A percentile compares a stretch with the other conserved stretches of the same genome.
Conservation (phyloP, 2,888 invertebrate genomes). For the Lithophane leautieri region DNA sequence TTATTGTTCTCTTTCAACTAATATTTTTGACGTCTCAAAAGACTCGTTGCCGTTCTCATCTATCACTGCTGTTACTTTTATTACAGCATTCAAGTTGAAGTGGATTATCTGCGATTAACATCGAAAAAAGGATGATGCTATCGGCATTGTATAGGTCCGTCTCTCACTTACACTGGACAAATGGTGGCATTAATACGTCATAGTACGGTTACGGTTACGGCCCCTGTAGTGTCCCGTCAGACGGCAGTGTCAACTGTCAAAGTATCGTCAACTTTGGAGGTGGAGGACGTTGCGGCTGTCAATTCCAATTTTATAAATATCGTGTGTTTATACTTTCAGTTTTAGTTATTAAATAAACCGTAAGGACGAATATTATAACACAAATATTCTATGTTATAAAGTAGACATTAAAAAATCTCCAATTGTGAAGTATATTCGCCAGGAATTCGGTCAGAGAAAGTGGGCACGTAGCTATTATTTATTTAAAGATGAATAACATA, state of each 20-base stretch:
- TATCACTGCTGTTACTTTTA: neutral
- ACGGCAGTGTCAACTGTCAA: neutral
- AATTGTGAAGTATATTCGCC: neutral
- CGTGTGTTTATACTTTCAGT: slow-evolving; percentile 17
- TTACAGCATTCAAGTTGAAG: neutral
- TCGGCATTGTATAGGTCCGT: too few relatives aligned
- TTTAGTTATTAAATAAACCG: slow-evolving; percentile 3
- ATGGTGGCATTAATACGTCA: too few relatives aligned
- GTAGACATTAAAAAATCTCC: slow-evolving; percentile 9
- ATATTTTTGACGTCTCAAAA: neutral
- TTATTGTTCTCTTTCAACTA: neutral
- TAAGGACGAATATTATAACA: slow-evolving; percentile 3
- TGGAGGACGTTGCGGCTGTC: slow-evolving; percentile 29
- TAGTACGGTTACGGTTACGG: too few relatives aligned
- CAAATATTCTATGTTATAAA: slow-evolving; percentile 1
- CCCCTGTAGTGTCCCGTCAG: too few relatives aligned
- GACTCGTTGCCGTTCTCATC: neutral
- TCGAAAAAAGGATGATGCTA: too few relatives aligned
- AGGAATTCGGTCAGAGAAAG: slow-evolving; percentile 78
- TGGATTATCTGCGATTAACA: too few relatives aligned
- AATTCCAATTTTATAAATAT: slow-evolving; percentile 21
- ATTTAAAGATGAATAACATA: slow-evolving; percentile 73
- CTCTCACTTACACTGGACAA: too few relatives aligned
- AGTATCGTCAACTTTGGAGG: slow-evolving; percentile 9
- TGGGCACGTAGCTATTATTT: slow-evolving; percentile 57